Evolutionary conservation across 1,140 invertebrate species (phyloP), one percentile per base, ranked within the genome.

Genomic region (Alviniconcha marisindica): DNA sequence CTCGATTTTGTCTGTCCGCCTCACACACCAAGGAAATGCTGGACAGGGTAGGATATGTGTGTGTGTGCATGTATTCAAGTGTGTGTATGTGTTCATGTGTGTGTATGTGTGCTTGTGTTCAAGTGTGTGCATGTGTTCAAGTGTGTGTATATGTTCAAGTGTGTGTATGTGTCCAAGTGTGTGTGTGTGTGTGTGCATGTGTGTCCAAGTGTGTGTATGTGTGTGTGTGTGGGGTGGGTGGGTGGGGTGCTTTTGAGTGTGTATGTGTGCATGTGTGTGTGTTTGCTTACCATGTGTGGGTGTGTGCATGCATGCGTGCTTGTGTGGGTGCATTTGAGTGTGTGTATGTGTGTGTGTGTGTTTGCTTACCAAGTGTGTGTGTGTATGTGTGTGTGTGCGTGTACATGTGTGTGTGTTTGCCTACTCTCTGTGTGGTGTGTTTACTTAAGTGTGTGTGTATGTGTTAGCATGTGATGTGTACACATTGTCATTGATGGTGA

Each of bases 21-120:
- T 96, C 97, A 33, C 98, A 99, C 92, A 98, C 97, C 33, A 97
- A 98, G 93, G 96, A 98, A 94, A 98, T 98, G 95, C 94, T 99
- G 79, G 98, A 99, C 42, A 42, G 48, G 82, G 74, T 66, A 33
- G 4, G 18, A 24, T 56, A 4, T 28, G 40, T 80, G 7, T 69
- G 24, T 71, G 56, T 36, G 21, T 71, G 40, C 12, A 31, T 4
- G 48, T 40, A 14, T 66, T 3, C 36, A 12, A 3, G 31, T 44
- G 31, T 28, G 14, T 28, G 48, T 18, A 24, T 60, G 54, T 60
- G 54, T 60, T 18, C 28, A n/a, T n/a, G n/a, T n/a, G n/a, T n/a
- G n/a, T n/a, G n/a, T 24, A 56, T 79, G 51, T 24, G 42, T 54
- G 40, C 36, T 18, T 77, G 40, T 36, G 36, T 51, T 28, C 24